Evolutionary conservation across 2,113 vertebrate genomes (phyloP), one percentile per base, ranked within the genome.

Genomic region (Macrotus californicus): DNA sequence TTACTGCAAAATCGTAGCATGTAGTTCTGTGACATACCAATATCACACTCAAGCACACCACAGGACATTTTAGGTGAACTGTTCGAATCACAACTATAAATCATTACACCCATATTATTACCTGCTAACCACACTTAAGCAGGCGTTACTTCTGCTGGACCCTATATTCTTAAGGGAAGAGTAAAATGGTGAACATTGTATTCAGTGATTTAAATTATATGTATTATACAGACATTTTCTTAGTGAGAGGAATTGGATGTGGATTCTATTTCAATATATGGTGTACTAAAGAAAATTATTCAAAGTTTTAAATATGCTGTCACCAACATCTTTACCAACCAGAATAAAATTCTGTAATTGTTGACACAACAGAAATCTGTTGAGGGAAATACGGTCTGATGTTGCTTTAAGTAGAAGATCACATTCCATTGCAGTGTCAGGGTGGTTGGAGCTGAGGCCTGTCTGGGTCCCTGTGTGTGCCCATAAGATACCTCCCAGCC

Each of bases 251-350:
- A 64, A 70, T 87, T 73, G 19, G 6, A 88, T 59, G 5, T 39
- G 29, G 52, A 76, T 91, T 52, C 31, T 69, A 52, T 24, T 86
- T 92, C 4, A n/a, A 13, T 86, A 36, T 59, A 29, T 82, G 26
- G 36, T 67, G 5, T 46, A 50, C 3, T 69, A 64, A 73, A 41
- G n/a, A 34, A 91, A 87, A 54, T 67, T 61, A 73, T 83, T 84
- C 48, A 83, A 61, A 26, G 10, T 79, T 92, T 96, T 67, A 89
- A 89, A 31, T 94, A 61, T 79, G 54, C 18, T 69, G 19, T 41
- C 26, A 70, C 89, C 54, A 14, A 11, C 43, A 50, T 69, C 4
- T 48, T 50, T 67, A 31, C 50, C 54, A 73, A 26, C 22, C 24
- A 56, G 13, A 89, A 43, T 77, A 31, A 90, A 89, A 46, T 82